phyloP scores from a whole-genome alignment of 2,888 invertebrate genomes.

The Patella ulyssiponensis region DNA sequence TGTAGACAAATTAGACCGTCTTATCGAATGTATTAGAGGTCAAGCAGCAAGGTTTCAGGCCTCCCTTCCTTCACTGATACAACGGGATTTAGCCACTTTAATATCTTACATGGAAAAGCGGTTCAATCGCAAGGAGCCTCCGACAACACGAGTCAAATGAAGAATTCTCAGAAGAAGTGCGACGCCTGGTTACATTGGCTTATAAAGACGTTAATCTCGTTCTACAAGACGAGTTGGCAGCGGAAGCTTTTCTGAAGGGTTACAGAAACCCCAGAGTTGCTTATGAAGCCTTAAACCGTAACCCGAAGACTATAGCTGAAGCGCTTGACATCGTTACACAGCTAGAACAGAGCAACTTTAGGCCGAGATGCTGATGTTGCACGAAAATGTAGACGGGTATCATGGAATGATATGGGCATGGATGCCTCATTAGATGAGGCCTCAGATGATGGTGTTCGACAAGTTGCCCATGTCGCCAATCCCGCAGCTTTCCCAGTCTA shows the following conservation, averaged over 20 bases:
- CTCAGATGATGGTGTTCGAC: too few relatives aligned
- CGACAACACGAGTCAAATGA: too few relatives aligned
- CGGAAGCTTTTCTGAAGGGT: neutral
- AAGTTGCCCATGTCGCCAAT: too few relatives aligned
- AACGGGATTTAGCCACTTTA: too few relatives aligned
- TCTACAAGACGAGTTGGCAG: neutral
- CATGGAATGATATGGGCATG: too few relatives aligned
- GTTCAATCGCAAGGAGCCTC: too few relatives aligned
- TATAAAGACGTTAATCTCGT: neutral
- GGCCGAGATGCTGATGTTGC: neutral
- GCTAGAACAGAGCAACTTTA: conserved; percentile 1
- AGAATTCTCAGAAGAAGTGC: neutral
- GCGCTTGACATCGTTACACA: neutral
- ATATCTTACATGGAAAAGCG: too few relatives aligned
- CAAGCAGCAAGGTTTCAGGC: too few relatives aligned
- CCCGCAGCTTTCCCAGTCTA: too few relatives aligned
- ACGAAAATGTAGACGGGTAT: too few relatives aligned
- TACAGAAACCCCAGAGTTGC: neutral
- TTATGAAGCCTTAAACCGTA: neutral
- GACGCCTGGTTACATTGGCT: neutral
- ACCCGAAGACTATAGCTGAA: neutral
- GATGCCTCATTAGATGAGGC: too few relatives aligned
- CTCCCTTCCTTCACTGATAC: too few relatives aligned
- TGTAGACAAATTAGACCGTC: neutral
- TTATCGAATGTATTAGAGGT: neutral